Conservation (phyloP, 2,113 vertebrate genomes). For the Australoheros scitulus region DNA sequence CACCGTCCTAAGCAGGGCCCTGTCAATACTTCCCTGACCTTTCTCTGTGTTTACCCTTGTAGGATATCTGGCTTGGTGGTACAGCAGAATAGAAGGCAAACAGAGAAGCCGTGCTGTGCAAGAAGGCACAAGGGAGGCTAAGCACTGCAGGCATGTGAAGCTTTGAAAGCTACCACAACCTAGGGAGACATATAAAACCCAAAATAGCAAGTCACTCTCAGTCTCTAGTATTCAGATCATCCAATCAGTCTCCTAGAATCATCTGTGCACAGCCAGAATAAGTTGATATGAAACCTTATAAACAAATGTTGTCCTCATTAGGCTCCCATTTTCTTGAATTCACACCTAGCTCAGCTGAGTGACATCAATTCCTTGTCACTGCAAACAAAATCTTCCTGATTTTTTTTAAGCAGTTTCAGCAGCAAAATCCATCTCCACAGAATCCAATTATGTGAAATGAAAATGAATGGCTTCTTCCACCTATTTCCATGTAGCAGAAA, state of each 20-base stretch:
- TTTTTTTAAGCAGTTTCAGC: slow-evolving; percentile 3
- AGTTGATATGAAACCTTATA: neutral
- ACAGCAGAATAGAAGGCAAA: slow-evolving; percentile 49
- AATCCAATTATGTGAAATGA: slow-evolving; percentile 57
- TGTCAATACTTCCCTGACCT: slow-evolving; percentile 75
- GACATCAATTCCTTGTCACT: neutral
- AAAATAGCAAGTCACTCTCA: slow-evolving; percentile 24
- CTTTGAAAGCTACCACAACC: neutral
- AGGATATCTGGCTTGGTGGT: slow-evolving; percentile 43
- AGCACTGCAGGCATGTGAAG: neutral
- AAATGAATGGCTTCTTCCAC: slow-evolving; percentile 36
- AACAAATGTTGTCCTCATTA: neutral
- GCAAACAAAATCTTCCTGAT: neutral
- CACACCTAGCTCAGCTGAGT: neutral
- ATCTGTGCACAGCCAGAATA: neutral
- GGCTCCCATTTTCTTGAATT: neutral
- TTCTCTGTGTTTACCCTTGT: slow-evolving; percentile 71
- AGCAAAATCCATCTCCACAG: slow-evolving; percentile 33
- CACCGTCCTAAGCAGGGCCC: slow-evolving; percentile 66
- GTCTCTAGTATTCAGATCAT: neutral
- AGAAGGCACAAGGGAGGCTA: neutral
- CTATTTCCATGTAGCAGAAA: slow-evolving; percentile 38
- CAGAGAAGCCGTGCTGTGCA: slow-evolving; percentile 47
- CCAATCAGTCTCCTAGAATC: neutral
- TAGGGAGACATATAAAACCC: neutral